Conservation (phyloP, 2,888 invertebrate genomes). For the Lasiommata megera region DNA sequence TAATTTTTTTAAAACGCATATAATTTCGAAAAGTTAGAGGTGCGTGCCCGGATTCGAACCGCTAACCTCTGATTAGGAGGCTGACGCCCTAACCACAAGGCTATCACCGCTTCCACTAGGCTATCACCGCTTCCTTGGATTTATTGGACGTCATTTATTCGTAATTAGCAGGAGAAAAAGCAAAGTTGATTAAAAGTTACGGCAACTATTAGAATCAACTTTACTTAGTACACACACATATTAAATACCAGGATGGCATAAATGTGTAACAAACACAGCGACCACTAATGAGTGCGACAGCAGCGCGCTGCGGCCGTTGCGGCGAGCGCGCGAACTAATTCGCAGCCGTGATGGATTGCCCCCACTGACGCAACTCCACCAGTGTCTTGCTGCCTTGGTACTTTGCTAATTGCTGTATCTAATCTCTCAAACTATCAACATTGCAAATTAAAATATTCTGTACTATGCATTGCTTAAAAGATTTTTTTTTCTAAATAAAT, state of each 20-base stretch:
- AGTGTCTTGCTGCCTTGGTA: constrained; percentile 26
- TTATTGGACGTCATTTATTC: no score
- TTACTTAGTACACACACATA: constrained; percentile 26
- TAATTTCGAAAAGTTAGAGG: no score
- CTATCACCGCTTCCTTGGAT: no score
- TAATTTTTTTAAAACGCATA: no score
- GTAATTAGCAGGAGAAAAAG: no score
- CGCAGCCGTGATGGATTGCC: constrained; percentile 69
- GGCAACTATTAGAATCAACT: constrained; percentile 27
- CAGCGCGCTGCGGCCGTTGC: constrained; percentile 63
- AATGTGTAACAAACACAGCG: constrained; percentile 42
- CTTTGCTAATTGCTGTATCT: constrained; percentile 28
- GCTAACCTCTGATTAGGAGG: no score
- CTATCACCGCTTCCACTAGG: no score
- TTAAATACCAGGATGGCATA: constrained; percentile 51
- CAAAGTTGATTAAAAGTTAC: background rate
- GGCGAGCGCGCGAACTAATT: constrained; percentile 71
- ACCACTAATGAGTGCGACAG: constrained; percentile 77
- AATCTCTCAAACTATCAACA: constrained; percentile 13
- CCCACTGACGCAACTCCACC: constrained; percentile 29
- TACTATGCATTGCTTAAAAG: no score
- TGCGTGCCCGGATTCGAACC: no score
- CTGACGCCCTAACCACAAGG: no score
- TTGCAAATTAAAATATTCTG: background rate
- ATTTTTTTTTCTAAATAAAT: no score